Evolutionary conservation across 2,113 vertebrate genomes (phyloP).

Genomic region (Oryzias woworae): DNA sequence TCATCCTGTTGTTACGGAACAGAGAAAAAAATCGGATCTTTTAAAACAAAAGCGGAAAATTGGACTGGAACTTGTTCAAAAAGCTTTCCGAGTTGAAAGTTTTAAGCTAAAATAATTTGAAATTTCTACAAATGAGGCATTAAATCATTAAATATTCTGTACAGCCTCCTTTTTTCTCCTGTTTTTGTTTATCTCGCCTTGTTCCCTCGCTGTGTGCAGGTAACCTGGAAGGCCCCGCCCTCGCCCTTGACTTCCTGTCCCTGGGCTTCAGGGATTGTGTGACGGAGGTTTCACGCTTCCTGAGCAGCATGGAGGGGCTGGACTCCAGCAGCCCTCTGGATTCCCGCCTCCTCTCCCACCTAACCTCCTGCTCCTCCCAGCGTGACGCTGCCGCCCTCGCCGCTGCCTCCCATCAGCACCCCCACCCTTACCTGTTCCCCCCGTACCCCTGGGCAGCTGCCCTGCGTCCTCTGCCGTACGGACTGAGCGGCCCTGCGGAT

Average conservation of each 20-base stretch:
- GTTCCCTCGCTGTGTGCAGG: slow-evolving; percentile 65
- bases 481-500: slow-evolving; percentile 69
- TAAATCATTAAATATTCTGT: too few species aligned
- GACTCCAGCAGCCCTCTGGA: slow-evolving; percentile 85
- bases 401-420: slow-evolving; percentile 58
- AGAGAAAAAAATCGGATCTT: too few species aligned
- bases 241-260: slow-evolving; percentile 98
- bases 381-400: slow-evolving; percentile 85
- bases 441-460: slow-evolving; percentile 85
- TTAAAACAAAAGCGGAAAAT: too few species aligned
- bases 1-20: too few species aligned
- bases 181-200: too few species aligned
- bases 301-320: slow-evolving; percentile 87
- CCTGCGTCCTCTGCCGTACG: slow-evolving; percentile 81
- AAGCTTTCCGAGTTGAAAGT: too few species aligned
- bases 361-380: slow-evolving; percentile 87
- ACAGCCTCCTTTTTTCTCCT: too few species aligned
- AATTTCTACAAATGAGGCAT: too few species aligned
- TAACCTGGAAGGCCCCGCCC: slow-evolving; percentile 86
- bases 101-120: too few species aligned
- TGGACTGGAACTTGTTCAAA: too few species aligned
- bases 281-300: slow-evolving; percentile 88
- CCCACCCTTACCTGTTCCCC: slow-evolving; percentile 74
- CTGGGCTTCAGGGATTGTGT: slow-evolving; percentile 93
- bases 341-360: slow-evolving; percentile 89